Evolutionary conservation across 2,888 invertebrate species (phyloP).

Genomic region (Ditula angustiorana): DNA sequence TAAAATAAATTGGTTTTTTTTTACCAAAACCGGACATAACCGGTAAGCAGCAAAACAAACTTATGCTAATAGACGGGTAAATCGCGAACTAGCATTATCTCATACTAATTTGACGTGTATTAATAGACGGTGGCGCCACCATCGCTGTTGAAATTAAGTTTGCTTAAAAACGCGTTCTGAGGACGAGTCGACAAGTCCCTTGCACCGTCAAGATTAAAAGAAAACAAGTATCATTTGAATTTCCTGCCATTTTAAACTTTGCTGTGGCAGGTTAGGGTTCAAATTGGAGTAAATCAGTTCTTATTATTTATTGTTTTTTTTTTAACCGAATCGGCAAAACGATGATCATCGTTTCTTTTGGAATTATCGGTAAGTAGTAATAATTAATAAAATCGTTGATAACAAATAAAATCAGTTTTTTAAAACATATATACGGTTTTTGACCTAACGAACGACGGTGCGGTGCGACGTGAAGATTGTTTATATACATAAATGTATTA

Average conservation of each 20-base stretch:
- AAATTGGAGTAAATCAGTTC: neutral
- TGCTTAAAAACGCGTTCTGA: neutral
- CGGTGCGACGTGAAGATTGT: no score
- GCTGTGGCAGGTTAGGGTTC: neutral
- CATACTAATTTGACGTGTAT: neutral
- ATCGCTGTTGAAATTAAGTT: neutral
- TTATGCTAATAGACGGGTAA: neutral
- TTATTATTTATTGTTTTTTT: neutral
- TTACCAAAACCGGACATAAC: neutral
- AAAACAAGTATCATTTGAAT: neutral
- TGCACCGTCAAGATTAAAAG: no score
- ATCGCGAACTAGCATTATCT: neutral
- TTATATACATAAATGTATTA: no score
- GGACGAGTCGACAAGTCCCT: neutral
- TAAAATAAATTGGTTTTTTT: neutral
- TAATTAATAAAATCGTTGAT: neutral
- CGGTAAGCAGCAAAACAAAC: neutral
- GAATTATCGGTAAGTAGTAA: neutral
- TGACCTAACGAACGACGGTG: neutral
- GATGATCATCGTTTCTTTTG: neutral
- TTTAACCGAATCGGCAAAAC: neutral
- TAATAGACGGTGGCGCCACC: neutral
- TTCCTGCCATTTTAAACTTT: neutral
- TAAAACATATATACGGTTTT: no score
- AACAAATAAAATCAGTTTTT: neutral